Base-by-base conservation (phyloP, 2,888 invertebrate genomes). In the Ormyrus nitidulus region DNA sequence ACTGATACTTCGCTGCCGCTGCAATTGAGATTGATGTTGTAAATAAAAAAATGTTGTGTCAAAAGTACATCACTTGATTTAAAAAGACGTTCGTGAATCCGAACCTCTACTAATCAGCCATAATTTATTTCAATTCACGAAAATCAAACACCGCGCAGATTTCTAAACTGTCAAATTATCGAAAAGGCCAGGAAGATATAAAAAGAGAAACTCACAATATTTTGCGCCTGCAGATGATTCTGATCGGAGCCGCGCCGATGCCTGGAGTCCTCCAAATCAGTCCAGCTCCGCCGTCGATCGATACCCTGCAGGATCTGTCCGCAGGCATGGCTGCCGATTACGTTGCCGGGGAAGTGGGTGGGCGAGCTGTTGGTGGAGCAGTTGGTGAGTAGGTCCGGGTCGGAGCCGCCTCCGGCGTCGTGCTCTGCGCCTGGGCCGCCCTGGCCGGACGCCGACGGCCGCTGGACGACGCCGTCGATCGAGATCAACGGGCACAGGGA, bases 281-380 rank as follows among this genome's bases (percentile, higher is more conserved):
- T 96, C 97, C 97, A 97, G 83, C 96, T 96, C 88, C 96, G 94
- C 84, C 97, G 92, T 81, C 93, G 92, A 81, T 93, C 93, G 86
- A 93, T 92, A 6, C 91, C 89, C 83, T 93, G 91, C 80, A 92
- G 91, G 89, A 85, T 86, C 84, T 93, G 92, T 34, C 92, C 87
- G 78, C 92, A 91, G 91, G 92, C 92, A 53, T 83, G 62, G 19
- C 82, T 81, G 34, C 58, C 58, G 9, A 78, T 78, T 13, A 51
- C 61, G 6, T 56, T 56, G 3, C 56, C 76, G 19, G 78, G 72
- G 77, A 89, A 90, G 83, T 91, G 91, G 19, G 91, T 91, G n/a
- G 92, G 92, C 10, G 92, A 92, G 76, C 91, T 91, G 82, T 91
- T 91, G 59, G 90, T 89, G 11, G 91, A 91, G 84, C 91, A 93